Base-by-base conservation (phyloP, 2,113 vertebrate genomes). In the Otis tarda region DNA sequence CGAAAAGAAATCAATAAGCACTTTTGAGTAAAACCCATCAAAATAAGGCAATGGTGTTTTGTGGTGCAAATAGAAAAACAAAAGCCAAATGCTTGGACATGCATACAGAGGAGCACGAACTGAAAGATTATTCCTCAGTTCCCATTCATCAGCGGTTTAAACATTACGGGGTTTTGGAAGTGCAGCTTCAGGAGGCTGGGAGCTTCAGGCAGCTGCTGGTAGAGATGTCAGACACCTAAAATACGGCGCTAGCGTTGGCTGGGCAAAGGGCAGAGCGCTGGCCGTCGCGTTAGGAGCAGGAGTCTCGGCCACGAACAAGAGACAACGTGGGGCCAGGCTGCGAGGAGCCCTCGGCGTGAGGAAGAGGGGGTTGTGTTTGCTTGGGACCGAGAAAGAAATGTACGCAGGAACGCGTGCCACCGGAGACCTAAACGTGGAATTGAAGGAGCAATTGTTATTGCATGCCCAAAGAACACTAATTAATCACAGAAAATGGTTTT, bases 251-350 rank as follows among this genome's bases (percentile, higher is more conserved):
- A 22, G 14, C 22, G 3, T 23, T 12, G 45, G 18, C 68, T 10
- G 31, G 35, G 39, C 28, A n/a, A 47, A 14, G 10, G 57, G 59
- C 60, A 74, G 41, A 24, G 67, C 1, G 2, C 37, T 43, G 68
- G 52, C 13, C 35, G 7, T 7, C 57, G 22, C 9, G 1, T 8
- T 9, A 10, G 20, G 43, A 22, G 60, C 3, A 17, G 14, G 45
- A 39, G 49, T 8, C 83, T 20, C 1, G 3, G 33, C 27, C 10
- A 13, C 0, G 5, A 37, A 35, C 0, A 0, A 41, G 22, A 37
- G 41, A 11, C 35, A 24, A n/a, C 1, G 5, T 1, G 1, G 37
- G 50, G 55, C 50, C 14, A 39, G 35, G 63, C 43, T 70, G 64
- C 3, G 2, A 82, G 63, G 35, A 76, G n/a, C 47, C 77, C 16